Evolutionary conservation across 2,888 invertebrate genomes (phyloP), one percentile per base, ranked within the genome.

Genomic region (Synanthedon formicaeformis): DNA sequence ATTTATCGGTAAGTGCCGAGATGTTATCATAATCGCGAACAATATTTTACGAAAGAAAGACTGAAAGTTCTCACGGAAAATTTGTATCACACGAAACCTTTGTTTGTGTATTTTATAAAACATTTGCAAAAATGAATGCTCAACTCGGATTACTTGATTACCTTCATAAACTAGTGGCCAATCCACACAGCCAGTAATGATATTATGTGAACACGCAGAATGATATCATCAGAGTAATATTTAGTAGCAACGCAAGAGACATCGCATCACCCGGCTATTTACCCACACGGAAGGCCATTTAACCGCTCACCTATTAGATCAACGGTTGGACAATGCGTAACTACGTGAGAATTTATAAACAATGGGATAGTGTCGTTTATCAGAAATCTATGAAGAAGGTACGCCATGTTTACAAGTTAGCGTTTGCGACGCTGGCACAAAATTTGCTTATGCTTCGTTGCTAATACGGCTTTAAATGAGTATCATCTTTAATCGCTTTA

Each of bases 171-270:
- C 58, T 67, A 66, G 64, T 67, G 66, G 63, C 64, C 65, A 58
- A 66, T 61, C 65, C 63, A 61, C 67, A 10, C 34, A 66, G 68
- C 67, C 65, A 6, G 18, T 23, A 48, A 51, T 51, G 54, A 58
- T 61, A 64, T 60, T 64, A 66, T 63, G 64, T 60, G 59, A 59
- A 63, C 68, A 65, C 67, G 66, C 62, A 55, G 59, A 60, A 64
- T 75, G 78, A 80, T 71, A 74, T 80, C 80, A 80, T 70, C 69
- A 59, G 53, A 57, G 54, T 53, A 60, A 54, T 55, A 64, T 64
- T 69, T 59, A 59, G 61, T 57, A 23, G 34, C 34, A 34, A 49
- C 45, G 14, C 45, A 58, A 55, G 60, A 55, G 60, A 49, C 60
- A 62, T 64, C 61, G 56, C 68, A 71, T 73, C 71, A 71, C 66